Base-by-base conservation (phyloP, 2,888 invertebrate genomes). In the Philhelius pedissequus region DNA sequence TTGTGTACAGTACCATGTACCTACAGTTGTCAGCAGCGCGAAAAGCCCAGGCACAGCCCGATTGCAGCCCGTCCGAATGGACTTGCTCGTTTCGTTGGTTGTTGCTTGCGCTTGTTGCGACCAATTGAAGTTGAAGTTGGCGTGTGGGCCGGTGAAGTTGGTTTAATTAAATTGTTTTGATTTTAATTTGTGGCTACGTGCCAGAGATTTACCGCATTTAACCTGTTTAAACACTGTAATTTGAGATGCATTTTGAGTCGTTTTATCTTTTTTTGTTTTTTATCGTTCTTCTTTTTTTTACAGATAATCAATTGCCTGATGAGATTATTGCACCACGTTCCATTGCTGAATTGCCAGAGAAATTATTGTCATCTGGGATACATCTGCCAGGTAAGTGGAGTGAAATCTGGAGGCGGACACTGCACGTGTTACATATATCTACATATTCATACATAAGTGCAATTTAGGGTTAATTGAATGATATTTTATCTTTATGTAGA, bases 301-400 rank as follows among this genome's bases (percentile, higher is more conserved):
- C 87, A 89, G 88, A 87, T 82, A 86, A 87, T 87, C 87, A 88
- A 87, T 87, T 88, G 86, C 89, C 89, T 87, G 88, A 88, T 77
- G 91, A 91, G 87, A 88, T 91, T 87, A 91, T 93, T 73, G 90
- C 92, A 87, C 94, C 95, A 84, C 93, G 93, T 89, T 93, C 93
- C 86, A 94, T 95, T 89, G 92, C 92, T 80, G 95, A 95, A 88
- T 90, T 95, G 87, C 93, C 94, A 79, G 94, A 95, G 90, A 94
- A 94, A 89, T 92, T 94, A 86, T 92, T 95, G 86, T 93, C 93
- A 92, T 94, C 94, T 86, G 95, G 95, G 88, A 93, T 95, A 88
- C 94, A 94, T 90, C 92, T 95, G 89, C 95, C 95, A 91, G 95
- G 95, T 95, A 92, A 92, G 92, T 88, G 56, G 68, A 4, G 13